Evolutionary conservation across 1,140 invertebrate species (phyloP).

Genomic region (Rhyzopertha dominica): DNA sequence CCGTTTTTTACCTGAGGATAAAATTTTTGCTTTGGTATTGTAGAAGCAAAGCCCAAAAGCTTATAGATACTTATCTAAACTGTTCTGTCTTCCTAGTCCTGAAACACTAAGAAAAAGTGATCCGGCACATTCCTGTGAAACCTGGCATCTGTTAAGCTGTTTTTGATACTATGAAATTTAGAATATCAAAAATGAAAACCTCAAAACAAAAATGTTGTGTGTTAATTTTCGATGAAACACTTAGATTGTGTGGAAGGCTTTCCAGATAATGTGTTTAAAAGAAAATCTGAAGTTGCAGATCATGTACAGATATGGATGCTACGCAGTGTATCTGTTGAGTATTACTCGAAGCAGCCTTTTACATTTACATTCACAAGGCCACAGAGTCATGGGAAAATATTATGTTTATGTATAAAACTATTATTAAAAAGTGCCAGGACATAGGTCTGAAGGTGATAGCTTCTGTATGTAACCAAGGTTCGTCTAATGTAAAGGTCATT

Average conservation of each 20-base stretch:
- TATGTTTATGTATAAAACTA: constrained; percentile 7
- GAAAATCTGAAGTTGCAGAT: constrained; percentile 2
- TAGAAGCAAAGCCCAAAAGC: no score
- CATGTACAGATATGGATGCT: no score
- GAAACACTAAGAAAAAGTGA: no score
- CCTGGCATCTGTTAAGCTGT: no score
- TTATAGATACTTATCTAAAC: no score
- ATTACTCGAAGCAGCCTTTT: constrained; percentile 12
- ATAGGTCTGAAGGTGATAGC: constrained; percentile 5
- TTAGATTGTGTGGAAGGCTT: constrained; percentile 7
- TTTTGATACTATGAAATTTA: no score
- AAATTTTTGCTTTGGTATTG: no score
- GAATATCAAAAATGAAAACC: neutral
- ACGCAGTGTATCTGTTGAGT: constrained; percentile 8
- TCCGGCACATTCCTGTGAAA: no score
- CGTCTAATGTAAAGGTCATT: constrained; percentile 7
- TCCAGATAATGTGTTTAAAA: neutral
- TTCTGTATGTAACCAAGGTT: constrained; percentile 7
- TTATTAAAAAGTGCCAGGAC: neutral
- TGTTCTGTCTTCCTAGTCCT: no score
- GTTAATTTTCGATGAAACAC: constrained; percentile 5
- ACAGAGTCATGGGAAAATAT: neutral
- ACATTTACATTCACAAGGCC: constrained; percentile 6
- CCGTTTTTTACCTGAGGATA: no score
- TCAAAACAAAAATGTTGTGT: constrained; percentile 5